A percentile compares a stretch with the other conserved stretches of the same genome.
phyloP scores from a whole-genome alignment of 1,140 invertebrate species.

The Grapholita molesta region DNA sequence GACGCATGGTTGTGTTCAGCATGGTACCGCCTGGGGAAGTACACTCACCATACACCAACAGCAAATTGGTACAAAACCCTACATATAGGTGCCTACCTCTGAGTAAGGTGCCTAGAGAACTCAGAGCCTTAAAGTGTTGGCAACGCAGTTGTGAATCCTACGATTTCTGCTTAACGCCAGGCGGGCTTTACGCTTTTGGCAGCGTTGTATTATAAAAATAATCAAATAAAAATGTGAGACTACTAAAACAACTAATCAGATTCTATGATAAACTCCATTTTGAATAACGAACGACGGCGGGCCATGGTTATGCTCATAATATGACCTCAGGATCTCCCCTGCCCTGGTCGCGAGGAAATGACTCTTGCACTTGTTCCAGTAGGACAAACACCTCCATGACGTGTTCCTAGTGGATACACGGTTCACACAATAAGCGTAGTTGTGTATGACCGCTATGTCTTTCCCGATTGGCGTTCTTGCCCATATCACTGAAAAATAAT shows the following conservation, averaged over 20 bases:
- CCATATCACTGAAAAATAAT: background rate
- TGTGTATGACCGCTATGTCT: background rate
- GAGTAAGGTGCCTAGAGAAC: too few species aligned
- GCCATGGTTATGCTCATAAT: slow-evolving; percentile 20
- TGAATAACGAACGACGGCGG: slow-evolving; percentile 21
- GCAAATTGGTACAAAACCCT: too few species aligned
- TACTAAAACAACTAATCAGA: background rate
- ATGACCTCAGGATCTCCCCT: slow-evolving; percentile 6
- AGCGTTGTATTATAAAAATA: too few species aligned
- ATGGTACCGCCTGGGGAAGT: background rate
- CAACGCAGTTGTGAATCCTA: too few species aligned
- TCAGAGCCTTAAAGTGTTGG: too few species aligned
- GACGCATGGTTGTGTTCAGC: background rate
- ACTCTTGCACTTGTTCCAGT: background rate
- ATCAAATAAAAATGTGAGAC: background rate
- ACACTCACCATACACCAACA: too few species aligned
- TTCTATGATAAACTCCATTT: slow-evolving; percentile 26
- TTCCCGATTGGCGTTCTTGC: background rate
- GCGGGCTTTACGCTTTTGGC: too few species aligned
- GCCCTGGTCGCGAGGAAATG: background rate
- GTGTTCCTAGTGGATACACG: background rate
- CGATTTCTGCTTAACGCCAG: too few species aligned
- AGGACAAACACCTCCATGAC: background rate
- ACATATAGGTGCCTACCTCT: too few species aligned
- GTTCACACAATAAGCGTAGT: background rate